Conservation (phyloP, 2,797 vertebrate genomes). For the Sebastes alutus region DNA sequence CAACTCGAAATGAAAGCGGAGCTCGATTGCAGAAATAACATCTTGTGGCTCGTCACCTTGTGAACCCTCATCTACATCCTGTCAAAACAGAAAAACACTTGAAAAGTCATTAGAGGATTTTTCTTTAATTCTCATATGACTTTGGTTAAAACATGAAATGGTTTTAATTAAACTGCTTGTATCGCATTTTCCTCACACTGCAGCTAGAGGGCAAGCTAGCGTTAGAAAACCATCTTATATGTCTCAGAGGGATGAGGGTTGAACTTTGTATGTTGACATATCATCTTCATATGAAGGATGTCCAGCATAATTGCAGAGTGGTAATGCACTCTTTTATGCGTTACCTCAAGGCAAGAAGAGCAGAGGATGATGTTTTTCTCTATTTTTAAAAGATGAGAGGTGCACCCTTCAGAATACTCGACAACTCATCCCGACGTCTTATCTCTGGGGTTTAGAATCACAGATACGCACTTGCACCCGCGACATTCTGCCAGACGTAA, state of each 20-base stretch:
- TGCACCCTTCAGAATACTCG: constrained; percentile 14
- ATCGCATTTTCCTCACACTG: constrained; percentile 30
- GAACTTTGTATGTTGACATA: not conserved
- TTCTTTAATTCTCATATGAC: not conserved
- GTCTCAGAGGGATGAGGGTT: constrained; percentile 10
- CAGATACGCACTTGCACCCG: constrained; percentile 8
- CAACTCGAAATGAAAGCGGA: constrained; percentile 37
- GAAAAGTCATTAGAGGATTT: constrained; percentile 7
- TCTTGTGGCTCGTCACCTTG: constrained; percentile 14
- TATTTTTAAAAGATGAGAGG: constrained; percentile 15
- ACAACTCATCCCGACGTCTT: constrained; percentile 8
- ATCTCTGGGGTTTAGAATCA: constrained; percentile 13
- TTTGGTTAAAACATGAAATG: constrained; percentile 16
- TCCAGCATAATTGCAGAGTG: not conserved
- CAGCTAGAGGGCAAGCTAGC: constrained; percentile 72
- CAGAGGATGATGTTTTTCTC: not conserved
- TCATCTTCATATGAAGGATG: not conserved
- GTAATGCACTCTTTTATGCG: not conserved
- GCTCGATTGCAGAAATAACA: constrained; percentile 36
- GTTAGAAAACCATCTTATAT: constrained; percentile 25
- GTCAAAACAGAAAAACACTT: constrained; percentile 30
- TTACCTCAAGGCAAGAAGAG: not conserved
- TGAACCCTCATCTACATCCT: constrained; percentile 1
- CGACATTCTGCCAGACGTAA: constrained; percentile 17
- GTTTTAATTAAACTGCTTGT: constrained; percentile 19